Conservation (phyloP, 37 sponge, comb jelly and placozoan genomes). For the Eunapius fragilis region DNA sequence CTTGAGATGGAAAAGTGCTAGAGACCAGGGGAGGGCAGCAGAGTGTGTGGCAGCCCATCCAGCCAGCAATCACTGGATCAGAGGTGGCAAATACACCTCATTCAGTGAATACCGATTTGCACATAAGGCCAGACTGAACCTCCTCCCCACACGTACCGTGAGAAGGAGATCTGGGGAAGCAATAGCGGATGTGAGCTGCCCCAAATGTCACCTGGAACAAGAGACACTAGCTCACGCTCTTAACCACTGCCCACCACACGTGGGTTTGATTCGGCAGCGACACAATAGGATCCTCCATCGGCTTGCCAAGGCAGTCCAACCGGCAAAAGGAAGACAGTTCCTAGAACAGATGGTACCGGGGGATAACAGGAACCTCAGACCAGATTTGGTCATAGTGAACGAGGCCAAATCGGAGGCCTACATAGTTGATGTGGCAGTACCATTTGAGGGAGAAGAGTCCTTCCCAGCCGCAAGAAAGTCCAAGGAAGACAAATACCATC, state of each 20-base stretch:
- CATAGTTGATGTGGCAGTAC: constrained; percentile 10
- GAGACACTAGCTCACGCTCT: neutral
- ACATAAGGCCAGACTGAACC: neutral
- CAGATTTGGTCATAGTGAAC: constrained; percentile 2
- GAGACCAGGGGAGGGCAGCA: neutral
- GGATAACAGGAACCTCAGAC: neutral
- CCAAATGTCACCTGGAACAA: neutral
- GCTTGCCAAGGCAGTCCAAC: neutral
- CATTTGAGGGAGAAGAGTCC: neutral
- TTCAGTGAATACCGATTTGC: neutral
- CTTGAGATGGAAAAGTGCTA: too few relatives aligned
- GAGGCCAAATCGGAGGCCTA: neutral
- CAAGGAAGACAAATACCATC: neutral
- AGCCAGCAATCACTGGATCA: neutral
- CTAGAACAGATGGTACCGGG: neutral
- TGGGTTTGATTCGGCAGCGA: neutral
- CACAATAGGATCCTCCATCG: neutral
- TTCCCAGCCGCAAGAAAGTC: neutral
- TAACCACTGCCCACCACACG: neutral
- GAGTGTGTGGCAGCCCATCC: neutral
- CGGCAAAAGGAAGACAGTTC: neutral
- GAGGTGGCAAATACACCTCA: neutral
- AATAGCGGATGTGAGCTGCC: neutral
- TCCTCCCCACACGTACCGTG: constrained; percentile 32
- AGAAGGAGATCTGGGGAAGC: neutral